phyloP scores from a whole-genome alignment of 2,797 vertebrate genomes.

The Tympanoctomys barrerae region DNA sequence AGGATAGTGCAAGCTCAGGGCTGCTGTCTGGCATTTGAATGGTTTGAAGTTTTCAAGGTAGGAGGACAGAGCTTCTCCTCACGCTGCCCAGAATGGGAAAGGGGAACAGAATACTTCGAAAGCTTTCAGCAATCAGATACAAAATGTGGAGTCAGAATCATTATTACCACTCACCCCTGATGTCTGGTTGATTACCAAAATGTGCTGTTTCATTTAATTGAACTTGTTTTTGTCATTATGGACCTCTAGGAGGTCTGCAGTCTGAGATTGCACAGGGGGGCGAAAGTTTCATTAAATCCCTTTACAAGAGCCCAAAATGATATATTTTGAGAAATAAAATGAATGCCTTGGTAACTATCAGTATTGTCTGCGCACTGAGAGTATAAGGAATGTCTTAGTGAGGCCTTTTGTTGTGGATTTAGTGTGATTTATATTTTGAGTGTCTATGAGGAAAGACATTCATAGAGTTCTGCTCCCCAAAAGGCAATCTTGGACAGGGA shows the following conservation, averaged over 20 bases:
- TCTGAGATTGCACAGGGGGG: not conserved
- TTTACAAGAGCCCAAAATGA: not conserved
- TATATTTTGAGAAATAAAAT: not conserved
- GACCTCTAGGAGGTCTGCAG: not conserved
- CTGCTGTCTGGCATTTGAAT: not conserved
- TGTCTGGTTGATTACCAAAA: not conserved
- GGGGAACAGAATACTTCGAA: not conserved
- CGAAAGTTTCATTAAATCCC: not conserved
- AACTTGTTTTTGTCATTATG: not conserved
- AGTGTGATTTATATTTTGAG: not conserved
- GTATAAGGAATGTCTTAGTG: not conserved
- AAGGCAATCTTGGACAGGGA: not conserved
- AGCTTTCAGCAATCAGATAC: not conserved
- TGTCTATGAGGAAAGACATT: not conserved
- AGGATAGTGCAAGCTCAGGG: fast-evolving
- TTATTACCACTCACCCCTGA: not conserved
- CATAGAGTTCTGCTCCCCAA: not conserved
- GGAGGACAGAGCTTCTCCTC: not conserved
- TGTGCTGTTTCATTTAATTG: not conserved
- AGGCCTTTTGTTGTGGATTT: not conserved
- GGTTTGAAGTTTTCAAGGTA: not conserved
- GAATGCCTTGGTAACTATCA: not conserved
- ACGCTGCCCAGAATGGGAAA: not conserved
- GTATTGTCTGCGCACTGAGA: not conserved
- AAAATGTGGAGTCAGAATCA: not conserved